A percentile compares a stretch with the other conserved stretches of the same genome.
Evolutionary conservation across 2,888 invertebrate species (phyloP).

Genomic region (Drosophila parthenogenetica): DNA sequence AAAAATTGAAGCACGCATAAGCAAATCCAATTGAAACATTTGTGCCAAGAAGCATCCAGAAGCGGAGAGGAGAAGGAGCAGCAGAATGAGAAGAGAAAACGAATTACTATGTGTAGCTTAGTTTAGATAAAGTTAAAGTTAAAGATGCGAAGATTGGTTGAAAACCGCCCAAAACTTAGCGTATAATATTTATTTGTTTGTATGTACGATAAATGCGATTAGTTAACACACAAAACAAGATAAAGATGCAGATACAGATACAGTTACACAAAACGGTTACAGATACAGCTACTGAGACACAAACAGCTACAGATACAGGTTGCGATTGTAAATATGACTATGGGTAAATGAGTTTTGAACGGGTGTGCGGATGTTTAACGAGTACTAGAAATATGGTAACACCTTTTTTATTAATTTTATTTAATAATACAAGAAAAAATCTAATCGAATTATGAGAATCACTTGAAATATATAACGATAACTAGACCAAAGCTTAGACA

Average conservation of each 20-base stretch:
- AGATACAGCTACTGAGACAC: slow-evolving; percentile 1
- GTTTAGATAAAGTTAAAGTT: slow-evolving; percentile 68
- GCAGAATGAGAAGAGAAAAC: neutral
- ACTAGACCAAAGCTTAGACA: slow-evolving; percentile 79
- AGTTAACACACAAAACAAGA: slow-evolving; percentile 36
- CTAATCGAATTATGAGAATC: slow-evolving; percentile 48
- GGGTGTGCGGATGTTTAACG: slow-evolving; percentile 2
- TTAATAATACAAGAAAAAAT: slow-evolving; percentile 8
- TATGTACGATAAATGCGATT: slow-evolving; percentile 45
- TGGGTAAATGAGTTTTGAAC: slow-evolving; percentile 23
- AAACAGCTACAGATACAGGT: slow-evolving; percentile 1
- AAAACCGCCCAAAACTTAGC: slow-evolving; percentile 74
- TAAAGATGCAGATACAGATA: slow-evolving; percentile 3
- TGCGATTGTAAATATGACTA: slow-evolving; percentile 34
- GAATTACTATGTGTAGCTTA: slow-evolving; percentile 50
- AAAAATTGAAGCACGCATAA: slow-evolving; percentile 50
- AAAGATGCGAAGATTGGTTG: slow-evolving; percentile 68
- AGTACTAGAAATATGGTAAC: neutral
- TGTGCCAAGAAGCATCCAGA: slow-evolving; percentile 63
- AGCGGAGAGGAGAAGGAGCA: neutral
- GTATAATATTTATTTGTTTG: slow-evolving; percentile 76
- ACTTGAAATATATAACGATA: slow-evolving; percentile 56
- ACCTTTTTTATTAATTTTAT: slow-evolving; percentile 18
- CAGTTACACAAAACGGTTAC: slow-evolving; percentile 11
- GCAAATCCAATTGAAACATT: slow-evolving; percentile 53